These are phyloP conservation scores for Hippocampus guttulatus DNA, from an alignment of 2,113 vertebrate genomes.

Conservation along the genomic window DNA sequence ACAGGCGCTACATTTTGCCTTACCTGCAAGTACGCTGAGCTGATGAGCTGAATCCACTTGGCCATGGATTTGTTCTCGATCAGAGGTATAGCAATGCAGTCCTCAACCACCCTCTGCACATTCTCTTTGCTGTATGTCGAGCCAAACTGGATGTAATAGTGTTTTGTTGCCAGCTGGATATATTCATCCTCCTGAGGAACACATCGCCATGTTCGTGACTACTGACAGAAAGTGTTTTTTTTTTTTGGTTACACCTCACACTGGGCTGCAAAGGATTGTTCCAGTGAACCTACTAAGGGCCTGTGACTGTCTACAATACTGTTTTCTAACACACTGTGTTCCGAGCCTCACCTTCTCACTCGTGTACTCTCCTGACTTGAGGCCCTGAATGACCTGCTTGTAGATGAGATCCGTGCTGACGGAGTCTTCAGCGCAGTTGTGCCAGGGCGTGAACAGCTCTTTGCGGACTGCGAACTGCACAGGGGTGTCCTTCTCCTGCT, in stretches of 20 bases:
- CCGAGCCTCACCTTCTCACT: constrained; percentile 76
- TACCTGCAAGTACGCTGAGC: constrained; percentile 79
- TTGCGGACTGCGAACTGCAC: constrained; percentile 92
- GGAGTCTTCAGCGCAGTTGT: constrained; percentile 78
- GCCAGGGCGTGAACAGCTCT: constrained; percentile 95
- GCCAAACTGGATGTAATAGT: constrained; percentile 81
- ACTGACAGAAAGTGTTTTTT: neutral
- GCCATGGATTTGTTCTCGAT: constrained; percentile 79
- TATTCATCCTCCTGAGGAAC: constrained; percentile 80
- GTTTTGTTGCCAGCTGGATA: constrained; percentile 78
- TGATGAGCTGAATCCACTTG: constrained; percentile 83
- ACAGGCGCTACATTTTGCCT: constrained; percentile 12
- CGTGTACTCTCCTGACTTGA: constrained; percentile 85
- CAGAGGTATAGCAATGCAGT: constrained; percentile 77
- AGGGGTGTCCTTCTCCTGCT: constrained; percentile 81
- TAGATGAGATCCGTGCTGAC: constrained; percentile 91
- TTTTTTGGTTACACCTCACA: neutral
- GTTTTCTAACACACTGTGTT: neutral
- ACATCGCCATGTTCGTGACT: constrained; percentile 55
- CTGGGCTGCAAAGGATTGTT: no score
- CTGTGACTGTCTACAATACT: no score
- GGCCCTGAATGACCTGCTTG: constrained; percentile 82
- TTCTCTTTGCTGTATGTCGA: constrained; percentile 61
- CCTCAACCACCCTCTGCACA: constrained; percentile 74
- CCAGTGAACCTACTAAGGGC: no score